Percentiles rank a stretch among this genome's conserved stretches.
Conservation (phyloP, 2,113 vertebrate species). For the Meleagris gallopavo region DNA sequence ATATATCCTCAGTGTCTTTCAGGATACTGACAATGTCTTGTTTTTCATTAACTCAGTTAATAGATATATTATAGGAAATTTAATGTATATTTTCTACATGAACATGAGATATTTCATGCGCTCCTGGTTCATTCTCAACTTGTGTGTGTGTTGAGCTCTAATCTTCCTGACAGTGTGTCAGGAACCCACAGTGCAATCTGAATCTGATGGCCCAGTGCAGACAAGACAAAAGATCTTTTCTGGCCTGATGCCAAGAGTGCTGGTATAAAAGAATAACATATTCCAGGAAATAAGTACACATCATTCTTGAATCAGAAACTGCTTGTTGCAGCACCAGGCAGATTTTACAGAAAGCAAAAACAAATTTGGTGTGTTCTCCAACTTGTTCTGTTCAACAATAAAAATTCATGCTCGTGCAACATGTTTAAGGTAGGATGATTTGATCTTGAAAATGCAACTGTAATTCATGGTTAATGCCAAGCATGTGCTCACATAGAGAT, state of each 20-base stretch:
- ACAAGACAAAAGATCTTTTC: not conserved
- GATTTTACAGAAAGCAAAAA: conserved; percentile 7
- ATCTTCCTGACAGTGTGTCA: conserved; percentile 31
- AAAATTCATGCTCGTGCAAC: not conserved
- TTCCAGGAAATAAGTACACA: not conserved
- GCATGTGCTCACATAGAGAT: not conserved
- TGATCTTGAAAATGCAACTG: not conserved
- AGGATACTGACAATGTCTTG: not conserved
- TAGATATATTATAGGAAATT: not conserved
- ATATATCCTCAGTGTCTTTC: not conserved
- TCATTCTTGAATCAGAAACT: not conserved
- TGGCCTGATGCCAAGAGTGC: not conserved
- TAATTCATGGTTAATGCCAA: not conserved
- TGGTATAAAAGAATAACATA: not conserved
- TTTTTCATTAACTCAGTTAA: not conserved
- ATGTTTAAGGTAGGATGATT: not conserved
- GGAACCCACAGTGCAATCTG: not conserved
- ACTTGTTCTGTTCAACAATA: not conserved
- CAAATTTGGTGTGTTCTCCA: not conserved
- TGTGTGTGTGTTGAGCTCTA: not conserved
- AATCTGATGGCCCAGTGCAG: not conserved
- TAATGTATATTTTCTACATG: not conserved
- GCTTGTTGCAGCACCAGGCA: not conserved
- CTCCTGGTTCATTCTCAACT: conserved; percentile 4
- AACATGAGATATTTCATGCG: not conserved